Conservation (phyloP, 92 coral and sea anemone genomes). For the Siderastrea radians region DNA sequence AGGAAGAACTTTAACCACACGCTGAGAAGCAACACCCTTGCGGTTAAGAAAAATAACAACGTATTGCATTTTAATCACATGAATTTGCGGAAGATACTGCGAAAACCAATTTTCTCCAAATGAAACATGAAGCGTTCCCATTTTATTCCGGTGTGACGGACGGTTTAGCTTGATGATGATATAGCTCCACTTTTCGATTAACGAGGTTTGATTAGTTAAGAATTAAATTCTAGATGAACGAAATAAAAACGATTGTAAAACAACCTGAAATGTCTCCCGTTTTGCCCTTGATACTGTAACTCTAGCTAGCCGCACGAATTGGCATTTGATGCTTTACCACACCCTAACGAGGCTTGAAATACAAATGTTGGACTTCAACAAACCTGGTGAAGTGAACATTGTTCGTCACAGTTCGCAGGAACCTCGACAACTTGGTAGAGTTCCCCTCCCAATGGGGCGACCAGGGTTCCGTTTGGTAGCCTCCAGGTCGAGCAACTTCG, state of each 20-base stretch:
- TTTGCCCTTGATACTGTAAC: constrained; percentile 2
- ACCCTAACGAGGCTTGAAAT: background rate
- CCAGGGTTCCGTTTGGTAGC: constrained; percentile 85
- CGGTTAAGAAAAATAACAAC: constrained; percentile 27
- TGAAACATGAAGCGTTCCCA: constrained; percentile 40
- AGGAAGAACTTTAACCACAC: constrained; percentile 12
- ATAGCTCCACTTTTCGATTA: constrained; percentile 11
- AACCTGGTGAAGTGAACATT: constrained; percentile 77
- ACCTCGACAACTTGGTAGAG: constrained; percentile 91
- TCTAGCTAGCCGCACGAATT: background rate
- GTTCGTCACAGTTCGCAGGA: constrained; percentile 87
- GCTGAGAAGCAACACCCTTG: constrained; percentile 55
- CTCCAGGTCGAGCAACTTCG: constrained; percentile 84
- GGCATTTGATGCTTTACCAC: background rate
- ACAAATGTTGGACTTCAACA: background rate
- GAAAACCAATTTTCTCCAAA: constrained; percentile 32
- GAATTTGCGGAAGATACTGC: constrained; percentile 16
- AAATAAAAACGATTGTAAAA: constrained; percentile 12
- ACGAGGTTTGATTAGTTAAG: constrained; percentile 43
- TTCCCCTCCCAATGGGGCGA: constrained; percentile 90
- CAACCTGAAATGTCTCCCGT: constrained; percentile 31
- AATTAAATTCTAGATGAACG: constrained; percentile 28
- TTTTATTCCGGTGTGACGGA: constrained; percentile 33
- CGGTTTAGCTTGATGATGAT: constrained; percentile 20
- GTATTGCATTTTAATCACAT: constrained; percentile 29